Evolutionary conservation across 1,140 invertebrate species (phyloP), one percentile per base, ranked within the genome.

Genomic region (Plodia interpunctella): DNA sequence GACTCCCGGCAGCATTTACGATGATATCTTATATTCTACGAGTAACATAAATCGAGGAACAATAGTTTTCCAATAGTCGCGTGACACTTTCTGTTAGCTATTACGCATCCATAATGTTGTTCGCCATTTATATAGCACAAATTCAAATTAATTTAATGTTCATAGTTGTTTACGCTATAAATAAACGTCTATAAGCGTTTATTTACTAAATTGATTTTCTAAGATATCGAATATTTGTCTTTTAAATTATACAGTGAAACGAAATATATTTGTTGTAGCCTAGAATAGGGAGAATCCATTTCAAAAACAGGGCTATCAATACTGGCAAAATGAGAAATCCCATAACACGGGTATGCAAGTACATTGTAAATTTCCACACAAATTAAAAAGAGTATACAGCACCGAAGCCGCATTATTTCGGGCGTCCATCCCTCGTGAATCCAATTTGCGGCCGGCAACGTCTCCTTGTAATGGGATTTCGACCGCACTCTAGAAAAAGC

Each of bases 381-480:
- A 72, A 72, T 72, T 75, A 69, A 75, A 80, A 76, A 68, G 61
- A 56, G 56, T 68, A 56, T 62, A 11, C 9, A 68, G 60, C 58
- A 53, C 60, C 65, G 66, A 68, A 76, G 63, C 64, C 60, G 58
- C 69, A 74, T 81, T 76, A 76, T 76, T 73, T 80, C 62, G 62
- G 63, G 53, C 63, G 65, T 70, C 69, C 74, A 71, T 78, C 67
- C 68, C 69, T 70, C 65, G 65, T 63, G 69, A 72, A 82, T 76
- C 76, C 76, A 76, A 76, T 76, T 74, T 81, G 67, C 66, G 68
- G 66, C 59, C 62, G 64, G 54, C 65, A 59, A 61, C 69, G 65
- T 74, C 73, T 66, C 70, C 60, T 25, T 55, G 53, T 78, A 80
- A 82, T 82, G 65, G 70, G 72, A 80, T 82, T 82, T 75, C 56